These are phyloP conservation scores for Myxocyprinus asiaticus DNA, from an alignment of 2,113 vertebrate species.

Conservation along the genomic window DNA sequence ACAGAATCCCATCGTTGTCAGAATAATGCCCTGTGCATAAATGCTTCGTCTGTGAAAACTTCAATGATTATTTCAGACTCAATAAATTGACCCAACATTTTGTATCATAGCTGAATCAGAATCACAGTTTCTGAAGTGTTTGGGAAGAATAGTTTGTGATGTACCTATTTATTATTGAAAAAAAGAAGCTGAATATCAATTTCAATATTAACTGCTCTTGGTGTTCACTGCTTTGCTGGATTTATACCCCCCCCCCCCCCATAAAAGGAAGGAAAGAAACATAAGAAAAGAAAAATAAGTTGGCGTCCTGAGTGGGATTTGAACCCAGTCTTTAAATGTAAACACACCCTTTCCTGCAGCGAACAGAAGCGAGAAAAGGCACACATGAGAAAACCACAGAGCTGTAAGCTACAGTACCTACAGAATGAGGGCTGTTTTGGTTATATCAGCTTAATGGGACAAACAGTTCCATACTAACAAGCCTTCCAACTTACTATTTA, in stretches of 20 bases:
- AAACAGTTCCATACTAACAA: constrained; percentile 59
- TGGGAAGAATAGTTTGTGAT: constrained; percentile 39
- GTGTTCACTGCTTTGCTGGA: constrained; percentile 38
- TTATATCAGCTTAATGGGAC: constrained; percentile 74
- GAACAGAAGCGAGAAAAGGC: constrained; percentile 76
- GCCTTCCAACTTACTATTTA: constrained; percentile 41
- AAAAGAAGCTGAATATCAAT: constrained; percentile 36
- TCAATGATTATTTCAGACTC: constrained; percentile 59
- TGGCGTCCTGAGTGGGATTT: constrained; percentile 62
- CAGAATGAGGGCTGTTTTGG: constrained; percentile 65
- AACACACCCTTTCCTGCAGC: constrained; percentile 71
- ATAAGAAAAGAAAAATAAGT: constrained; percentile 20
- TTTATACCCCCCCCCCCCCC: too few relatives aligned
- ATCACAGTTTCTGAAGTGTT: constrained; percentile 72
- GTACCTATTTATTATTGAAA: constrained; percentile 33
- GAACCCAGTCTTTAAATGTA: constrained; percentile 68
- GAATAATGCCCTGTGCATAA: constrained; percentile 78
- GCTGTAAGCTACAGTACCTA: constrained; percentile 63
- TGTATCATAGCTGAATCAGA: constrained; percentile 74
- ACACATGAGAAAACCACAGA: constrained; percentile 79
- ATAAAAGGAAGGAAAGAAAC: constrained; percentile 44
- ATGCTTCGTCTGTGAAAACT: constrained; percentile 64
- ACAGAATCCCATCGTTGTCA: constrained; percentile 74
- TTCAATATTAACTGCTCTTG: constrained; percentile 38
- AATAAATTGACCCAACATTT: constrained; percentile 65